Evolutionary conservation across 2,113 vertebrate species (phyloP), one percentile per base, ranked within the genome.

Genomic region (Forbesichthys papilliferus): DNA sequence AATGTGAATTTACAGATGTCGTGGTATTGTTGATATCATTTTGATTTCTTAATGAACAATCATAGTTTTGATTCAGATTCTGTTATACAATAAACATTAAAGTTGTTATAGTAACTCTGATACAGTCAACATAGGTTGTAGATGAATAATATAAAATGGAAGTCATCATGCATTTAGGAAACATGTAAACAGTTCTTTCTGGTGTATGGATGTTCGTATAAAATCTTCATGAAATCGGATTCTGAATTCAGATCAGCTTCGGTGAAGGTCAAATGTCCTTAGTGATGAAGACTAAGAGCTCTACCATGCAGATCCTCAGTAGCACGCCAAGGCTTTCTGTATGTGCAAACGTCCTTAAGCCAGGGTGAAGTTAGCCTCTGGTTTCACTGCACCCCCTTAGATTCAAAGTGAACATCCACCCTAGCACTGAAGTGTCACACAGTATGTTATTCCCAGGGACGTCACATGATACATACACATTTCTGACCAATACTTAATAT

Each of bases 391-490:
- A 36, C 16, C 55, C 61, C 73, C 60, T 61, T 42, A 68, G 61
- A 71, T 18, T 16, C 18, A 55, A 20, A 55, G n/a, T 55, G n/a
- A 55, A 9, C 74, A 69, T 74, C 49, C 71, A 64, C 34, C n/a
- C 57, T 55, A 46, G 51, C 60, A 68, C 64, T 27, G 27, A 27
- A 61, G 48, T 65, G 53, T n/a, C 5, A 1, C 27, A 27, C 27
- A 27, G 2, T 27, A 27, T 18, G 63, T 55, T 11, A 18, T 33
- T 7, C 36, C 36, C 36, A 42, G 36, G 36, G 36, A 42, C 36
- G 7, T 42, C 36, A 27, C 27, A 3, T 2, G 1, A 27, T 27
- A 27, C 27, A 42, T 42, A 8, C 36, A 42, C 4, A 42, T 42
- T 42, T 42, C 36, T 42, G 36, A 42, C 36, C 36, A 42, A 42